phyloP scores from a whole-genome alignment of 2,797 vertebrate genomes.

The Coreius guichenoti region DNA sequence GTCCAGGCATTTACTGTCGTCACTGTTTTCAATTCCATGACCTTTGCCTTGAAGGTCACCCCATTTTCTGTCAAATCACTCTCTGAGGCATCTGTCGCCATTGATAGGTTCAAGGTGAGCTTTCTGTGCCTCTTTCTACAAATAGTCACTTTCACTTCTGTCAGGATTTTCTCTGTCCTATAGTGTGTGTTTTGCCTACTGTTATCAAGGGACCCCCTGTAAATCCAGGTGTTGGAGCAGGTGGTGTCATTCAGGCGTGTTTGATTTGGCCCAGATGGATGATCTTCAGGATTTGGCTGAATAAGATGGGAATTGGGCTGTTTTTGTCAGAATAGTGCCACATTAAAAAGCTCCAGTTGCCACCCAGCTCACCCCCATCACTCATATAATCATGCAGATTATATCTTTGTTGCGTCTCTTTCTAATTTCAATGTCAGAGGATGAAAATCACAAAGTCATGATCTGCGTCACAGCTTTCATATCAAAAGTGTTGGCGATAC shows the following conservation, averaged over 20 bases:
- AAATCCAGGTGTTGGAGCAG: slow-evolving; percentile 34
- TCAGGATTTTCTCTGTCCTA: background rate
- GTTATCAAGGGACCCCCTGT: slow-evolving; percentile 9
- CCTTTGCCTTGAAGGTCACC: slow-evolving; percentile 94
- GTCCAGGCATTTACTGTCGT: slow-evolving; percentile 93
- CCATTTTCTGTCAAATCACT: slow-evolving; percentile 93
- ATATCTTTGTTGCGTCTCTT: slow-evolving; percentile 14
- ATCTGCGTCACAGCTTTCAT: background rate
- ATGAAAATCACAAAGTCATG: background rate
- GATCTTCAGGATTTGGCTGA: slow-evolving; percentile 48
- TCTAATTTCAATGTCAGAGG: slow-evolving; percentile 1
- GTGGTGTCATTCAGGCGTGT: slow-evolving; percentile 31
- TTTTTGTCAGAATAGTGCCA: background rate
- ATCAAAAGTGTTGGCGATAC: background rate
- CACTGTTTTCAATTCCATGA: slow-evolving; percentile 95
- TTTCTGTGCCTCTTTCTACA: slow-evolving; percentile 2
- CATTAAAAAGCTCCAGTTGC: background rate
- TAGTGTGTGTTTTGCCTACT: background rate
- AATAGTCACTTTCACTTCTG: background rate
- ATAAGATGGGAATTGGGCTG: slow-evolving; percentile 10
- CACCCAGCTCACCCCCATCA: background rate
- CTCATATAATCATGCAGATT: background rate
- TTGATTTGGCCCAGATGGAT: slow-evolving; percentile 32
- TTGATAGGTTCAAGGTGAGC: slow-evolving; percentile 91
- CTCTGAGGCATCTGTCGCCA: slow-evolving; percentile 89